These are phyloP conservation scores for Drosophila conformis DNA, from an alignment of 2,888 invertebrate species.

Conservation along the genomic window DNA sequence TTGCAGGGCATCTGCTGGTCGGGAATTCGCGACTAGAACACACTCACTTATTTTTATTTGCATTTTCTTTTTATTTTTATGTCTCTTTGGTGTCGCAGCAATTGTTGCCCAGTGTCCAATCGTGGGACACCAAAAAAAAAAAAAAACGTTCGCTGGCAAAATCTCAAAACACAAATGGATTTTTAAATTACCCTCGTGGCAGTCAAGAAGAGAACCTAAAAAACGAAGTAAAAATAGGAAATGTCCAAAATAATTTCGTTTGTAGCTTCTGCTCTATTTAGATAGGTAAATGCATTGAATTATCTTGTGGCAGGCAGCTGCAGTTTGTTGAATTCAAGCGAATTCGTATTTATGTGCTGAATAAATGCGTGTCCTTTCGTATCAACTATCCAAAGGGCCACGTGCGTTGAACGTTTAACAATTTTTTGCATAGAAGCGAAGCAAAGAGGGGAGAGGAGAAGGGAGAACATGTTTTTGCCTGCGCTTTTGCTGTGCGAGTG, in stretches of 20 bases:
- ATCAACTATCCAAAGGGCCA: conserved; percentile 51
- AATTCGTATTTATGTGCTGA: conserved; percentile 24
- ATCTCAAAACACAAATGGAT: conserved; percentile 81
- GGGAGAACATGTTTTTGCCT: conserved; percentile 35
- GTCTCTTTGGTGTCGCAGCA: conserved; percentile 57
- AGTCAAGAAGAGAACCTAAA: conserved; percentile 10
- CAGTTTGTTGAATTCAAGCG: conserved; percentile 59
- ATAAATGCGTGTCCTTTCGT: conserved; percentile 30
- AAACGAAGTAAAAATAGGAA: background rate
- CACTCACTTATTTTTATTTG: conserved; percentile 16
- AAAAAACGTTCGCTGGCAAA: conserved; percentile 45
- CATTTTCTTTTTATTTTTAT: conserved; percentile 17
- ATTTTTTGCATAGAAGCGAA: conserved; percentile 30
- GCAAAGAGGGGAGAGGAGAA: conserved; percentile 12
- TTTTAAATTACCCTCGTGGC: conserved; percentile 79
- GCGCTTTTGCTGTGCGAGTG: conserved; percentile 57
- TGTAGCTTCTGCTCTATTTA: conserved; percentile 4
- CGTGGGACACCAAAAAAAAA: conserved; percentile 16
- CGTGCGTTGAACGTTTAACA: conserved; percentile 56
- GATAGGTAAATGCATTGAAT: conserved; percentile 57
- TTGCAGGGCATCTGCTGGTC: background rate
- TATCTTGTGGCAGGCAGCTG: conserved; percentile 57
- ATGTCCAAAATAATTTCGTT: conserved; percentile 26
- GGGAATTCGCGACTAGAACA: background rate
- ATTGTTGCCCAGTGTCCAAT: conserved; percentile 69